Evolutionary conservation across 1,140 invertebrate species (phyloP), one percentile per base, ranked within the genome.

Genomic region (Riptortus pedestris): DNA sequence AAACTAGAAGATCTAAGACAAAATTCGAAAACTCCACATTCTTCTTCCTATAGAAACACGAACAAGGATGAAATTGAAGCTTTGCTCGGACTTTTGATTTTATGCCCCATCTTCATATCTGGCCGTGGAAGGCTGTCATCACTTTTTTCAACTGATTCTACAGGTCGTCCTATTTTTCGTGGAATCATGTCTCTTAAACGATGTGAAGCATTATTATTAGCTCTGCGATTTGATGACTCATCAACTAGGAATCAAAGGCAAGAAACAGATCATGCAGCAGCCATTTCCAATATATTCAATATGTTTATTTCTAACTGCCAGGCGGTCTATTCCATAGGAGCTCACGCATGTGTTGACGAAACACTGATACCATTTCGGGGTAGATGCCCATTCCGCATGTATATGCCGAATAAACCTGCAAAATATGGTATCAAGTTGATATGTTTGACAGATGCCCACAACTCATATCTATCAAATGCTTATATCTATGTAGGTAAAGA

Each of bases 351-450:
- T 51, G 70, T 77, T 43, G 75, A 78, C 68, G 75, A 78, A 70
- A 75, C 73, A 67, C 65, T 78, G 14, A 59, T 73, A 20, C 59
- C 66, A 38, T 77, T 75, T 67, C 51, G 71, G 48, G 75, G 75
- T 24, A 66, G 70, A 27, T 76, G 73, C 62, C n/a, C 20, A 22
- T 79, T 78, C 63, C 67, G 71, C 55, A 70, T 74, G 60, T 78
- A 77, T 67, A 76, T 79, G 29, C 73, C 74, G 4, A 71, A 71
- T 47, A 79, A 79, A 72, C 76, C 77, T 1, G 70, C 69, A 52
- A 77, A 76, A 64, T 77, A 74, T 66, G 75, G 72, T 14, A 62
- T 68, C n/a, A 68, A 68, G 65, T 51, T 68, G 5, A 28, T 65
- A 24, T 66, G 60, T 66, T 28, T 66, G 33, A 5, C 33, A 16